These are phyloP conservation scores for Cerceris ruficornis DNA, from an alignment of 2,888 invertebrate species.

Conservation along the genomic window DNA sequence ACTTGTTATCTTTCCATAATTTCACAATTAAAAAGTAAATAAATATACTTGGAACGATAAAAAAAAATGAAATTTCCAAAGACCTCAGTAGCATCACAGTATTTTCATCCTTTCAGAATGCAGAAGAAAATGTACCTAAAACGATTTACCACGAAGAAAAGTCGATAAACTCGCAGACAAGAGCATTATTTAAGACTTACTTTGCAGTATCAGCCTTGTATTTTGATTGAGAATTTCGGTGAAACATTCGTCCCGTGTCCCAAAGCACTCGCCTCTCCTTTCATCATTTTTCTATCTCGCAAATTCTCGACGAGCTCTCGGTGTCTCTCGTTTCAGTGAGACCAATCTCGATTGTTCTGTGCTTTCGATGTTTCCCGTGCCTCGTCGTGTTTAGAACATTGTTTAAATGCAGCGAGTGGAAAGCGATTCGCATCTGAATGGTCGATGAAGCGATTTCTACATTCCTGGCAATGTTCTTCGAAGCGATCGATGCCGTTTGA, in stretches of 20 bases:
- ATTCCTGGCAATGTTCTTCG: neutral
- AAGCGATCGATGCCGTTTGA: slow-evolving; percentile 22
- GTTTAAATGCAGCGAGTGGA: neutral
- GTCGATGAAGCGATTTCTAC: slow-evolving; percentile 10
- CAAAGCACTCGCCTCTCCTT: neutral
- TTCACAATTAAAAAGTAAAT: no score
- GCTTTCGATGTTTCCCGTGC: slow-evolving; percentile 10
- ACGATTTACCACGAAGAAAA: no score
- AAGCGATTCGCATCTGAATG: slow-evolving; percentile 32
- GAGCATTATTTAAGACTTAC: no score
- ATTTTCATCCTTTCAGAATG: no score
- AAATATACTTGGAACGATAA: no score
- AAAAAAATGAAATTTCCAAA: no score
- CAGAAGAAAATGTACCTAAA: no score
- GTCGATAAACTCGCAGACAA: no score
- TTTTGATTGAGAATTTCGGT: neutral
- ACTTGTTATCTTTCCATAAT: no score
- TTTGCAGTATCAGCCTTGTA: no score
- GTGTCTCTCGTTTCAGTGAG: neutral
- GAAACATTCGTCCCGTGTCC: neutral
- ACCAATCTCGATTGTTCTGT: slow-evolving; percentile 18
- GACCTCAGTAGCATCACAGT: no score
- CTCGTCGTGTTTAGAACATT: slow-evolving; percentile 13
- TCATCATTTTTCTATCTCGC: neutral
- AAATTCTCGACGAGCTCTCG: neutral